phyloP scores from a whole-genome alignment of 2,797 vertebrate genomes.

The Silurus lanzhouensis region DNA sequence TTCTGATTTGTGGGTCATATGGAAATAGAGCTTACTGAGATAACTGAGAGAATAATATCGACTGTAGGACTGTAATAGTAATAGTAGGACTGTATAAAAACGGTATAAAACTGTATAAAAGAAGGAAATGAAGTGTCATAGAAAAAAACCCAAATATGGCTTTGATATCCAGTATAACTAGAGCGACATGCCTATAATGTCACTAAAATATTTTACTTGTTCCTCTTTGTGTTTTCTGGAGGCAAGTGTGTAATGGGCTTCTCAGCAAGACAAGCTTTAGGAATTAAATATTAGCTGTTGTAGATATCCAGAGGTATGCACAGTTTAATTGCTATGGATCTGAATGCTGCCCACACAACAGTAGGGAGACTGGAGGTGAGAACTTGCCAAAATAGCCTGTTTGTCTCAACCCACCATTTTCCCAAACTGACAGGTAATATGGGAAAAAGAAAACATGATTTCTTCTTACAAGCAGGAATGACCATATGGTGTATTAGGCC shows the following conservation, averaged over 20 bases:
- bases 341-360: neutral
- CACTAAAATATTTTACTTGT: neutral
- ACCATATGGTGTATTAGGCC: neutral
- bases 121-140: neutral
- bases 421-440: neutral
- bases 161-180: neutral
- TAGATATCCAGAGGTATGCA: slow-evolving; percentile 4
- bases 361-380: neutral
- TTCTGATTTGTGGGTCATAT: neutral
- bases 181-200: neutral
- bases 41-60: neutral
- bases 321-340: slow-evolving; percentile 3
- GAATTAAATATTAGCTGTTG: neutral
- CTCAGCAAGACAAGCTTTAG: neutral
- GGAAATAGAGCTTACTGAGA: neutral
- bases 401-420: neutral
- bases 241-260: neutral
- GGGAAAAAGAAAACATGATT: neutral
- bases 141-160: neutral
- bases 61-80: too few species aligned
- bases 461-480: too few species aligned
- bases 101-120: too few species aligned
- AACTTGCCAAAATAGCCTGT: neutral
- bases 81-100: neutral
- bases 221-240: neutral